Conservation (phyloP, 2,113 vertebrate species). For the Meles meles region DNA sequence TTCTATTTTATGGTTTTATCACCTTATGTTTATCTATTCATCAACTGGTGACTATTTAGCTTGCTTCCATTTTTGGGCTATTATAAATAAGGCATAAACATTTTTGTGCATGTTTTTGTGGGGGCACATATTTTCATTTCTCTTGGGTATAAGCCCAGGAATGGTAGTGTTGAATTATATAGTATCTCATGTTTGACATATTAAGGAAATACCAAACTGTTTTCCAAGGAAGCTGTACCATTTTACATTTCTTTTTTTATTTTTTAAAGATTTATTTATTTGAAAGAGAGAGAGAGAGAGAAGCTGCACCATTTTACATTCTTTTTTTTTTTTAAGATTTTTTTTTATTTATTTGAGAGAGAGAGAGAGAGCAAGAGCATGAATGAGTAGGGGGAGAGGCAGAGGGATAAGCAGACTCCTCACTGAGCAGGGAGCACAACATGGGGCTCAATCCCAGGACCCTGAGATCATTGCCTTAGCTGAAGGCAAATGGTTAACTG, state of each 20-base stretch:
- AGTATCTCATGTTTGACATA: not conserved
- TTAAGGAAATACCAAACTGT: not conserved
- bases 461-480: not conserved
- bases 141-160: not conserved
- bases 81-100: not conserved
- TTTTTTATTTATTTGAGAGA: not conserved
- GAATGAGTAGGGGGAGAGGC: not conserved
- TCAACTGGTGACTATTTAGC: not conserved
- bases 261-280: not conserved
- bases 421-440: not conserved
- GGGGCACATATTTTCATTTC: not conserved
- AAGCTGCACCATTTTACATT: not conserved
- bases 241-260: not conserved
- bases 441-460: not conserved
- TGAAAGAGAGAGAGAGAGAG: not conserved
- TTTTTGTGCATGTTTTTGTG: not conserved
- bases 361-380: not conserved
- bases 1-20: not conserved
- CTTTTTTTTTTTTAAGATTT: no score
- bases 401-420: not conserved
- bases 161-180: not conserved
- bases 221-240: not conserved
- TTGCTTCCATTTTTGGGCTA: not conserved
- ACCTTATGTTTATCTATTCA: not conserved
- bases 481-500: not conserved